phyloP scores from a whole-genome alignment of 1,140 invertebrate genomes.

The Sitophilus oryzae region DNA sequence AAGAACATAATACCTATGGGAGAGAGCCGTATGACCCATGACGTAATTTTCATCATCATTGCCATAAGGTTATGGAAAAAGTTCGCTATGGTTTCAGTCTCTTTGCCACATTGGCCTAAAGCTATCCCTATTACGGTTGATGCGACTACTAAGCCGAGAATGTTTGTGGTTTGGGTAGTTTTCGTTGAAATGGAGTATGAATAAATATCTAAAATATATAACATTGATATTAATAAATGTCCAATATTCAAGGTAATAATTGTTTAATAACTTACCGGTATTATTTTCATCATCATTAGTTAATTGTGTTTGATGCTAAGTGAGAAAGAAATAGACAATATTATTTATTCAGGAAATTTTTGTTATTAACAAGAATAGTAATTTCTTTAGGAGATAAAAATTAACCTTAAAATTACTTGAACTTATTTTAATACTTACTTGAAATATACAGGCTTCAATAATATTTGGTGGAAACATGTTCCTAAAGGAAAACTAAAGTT shows the following conservation, averaged over 20 bases:
- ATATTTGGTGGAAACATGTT: constrained; percentile 75
- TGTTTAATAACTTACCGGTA: no score
- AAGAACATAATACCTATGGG: constrained; percentile 79
- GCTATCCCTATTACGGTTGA: constrained; percentile 61
- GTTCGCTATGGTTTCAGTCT: constrained; percentile 56
- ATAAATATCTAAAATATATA: constrained; percentile 31
- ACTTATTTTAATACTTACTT: no score
- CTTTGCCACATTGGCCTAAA: constrained; percentile 55
- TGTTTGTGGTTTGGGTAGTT: constrained; percentile 56
- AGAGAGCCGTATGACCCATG: constrained; percentile 71
- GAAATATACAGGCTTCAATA: constrained; percentile 57
- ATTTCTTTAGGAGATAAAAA: no score
- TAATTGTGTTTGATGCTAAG: no score
- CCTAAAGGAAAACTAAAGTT: constrained; percentile 42
- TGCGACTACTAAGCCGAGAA: constrained; percentile 66
- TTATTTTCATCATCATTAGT: no score
- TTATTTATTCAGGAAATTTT: no score
- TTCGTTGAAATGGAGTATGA: constrained; percentile 53
- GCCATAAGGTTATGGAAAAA: constrained; percentile 60
- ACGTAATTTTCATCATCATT: constrained; percentile 68
- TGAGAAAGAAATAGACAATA: no score
- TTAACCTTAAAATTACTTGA: no score
- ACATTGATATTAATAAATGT: neutral
- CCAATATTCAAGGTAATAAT: no score
- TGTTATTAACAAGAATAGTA: no score